phyloP scores from a whole-genome alignment of 2,888 invertebrate species.

The Anodontia alba region DNA sequence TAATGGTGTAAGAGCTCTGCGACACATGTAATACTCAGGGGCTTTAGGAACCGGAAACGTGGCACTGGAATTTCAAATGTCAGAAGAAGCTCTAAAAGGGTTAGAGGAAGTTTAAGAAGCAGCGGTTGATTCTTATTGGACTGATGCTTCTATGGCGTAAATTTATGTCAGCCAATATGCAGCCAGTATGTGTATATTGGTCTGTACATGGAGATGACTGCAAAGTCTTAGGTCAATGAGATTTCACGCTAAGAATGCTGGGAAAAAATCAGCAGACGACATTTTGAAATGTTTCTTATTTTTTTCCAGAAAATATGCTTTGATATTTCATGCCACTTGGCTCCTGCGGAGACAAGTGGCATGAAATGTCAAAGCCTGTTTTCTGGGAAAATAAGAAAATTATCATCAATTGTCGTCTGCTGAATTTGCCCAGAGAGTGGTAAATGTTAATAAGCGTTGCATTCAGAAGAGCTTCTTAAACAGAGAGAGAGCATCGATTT shows the following conservation, averaged over 20 bases:
- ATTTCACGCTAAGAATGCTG: too few relatives aligned
- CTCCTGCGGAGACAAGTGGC: too few relatives aligned
- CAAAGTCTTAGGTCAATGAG: not conserved
- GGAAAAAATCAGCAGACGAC: too few relatives aligned
- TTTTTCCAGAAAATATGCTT: too few relatives aligned
- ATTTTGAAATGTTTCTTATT: too few relatives aligned
- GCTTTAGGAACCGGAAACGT: not conserved
- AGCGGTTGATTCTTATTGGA: not conserved
- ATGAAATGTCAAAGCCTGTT: too few relatives aligned
- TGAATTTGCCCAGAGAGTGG: too few relatives aligned
- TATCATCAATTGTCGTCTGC: too few relatives aligned
- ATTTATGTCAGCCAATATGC: conserved; percentile 1
- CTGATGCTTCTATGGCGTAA: not conserved
- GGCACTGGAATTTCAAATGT: not conserved
- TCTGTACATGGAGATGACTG: not conserved
- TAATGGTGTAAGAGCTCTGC: not conserved
- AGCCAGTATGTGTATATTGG: not conserved
- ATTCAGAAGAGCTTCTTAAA: not conserved
- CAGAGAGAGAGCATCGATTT: not conserved
- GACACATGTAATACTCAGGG: not conserved
- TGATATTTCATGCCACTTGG: too few relatives aligned
- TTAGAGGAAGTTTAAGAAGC: not conserved
- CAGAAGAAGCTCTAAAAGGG: not conserved
- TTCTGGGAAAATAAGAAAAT: too few relatives aligned
- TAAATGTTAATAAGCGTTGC: not conserved